Percentiles rank a stretch among this genome's conserved stretches.
phyloP scores from a whole-genome alignment of 2,113 vertebrate genomes.

The Dicaeum eximium region DNA sequence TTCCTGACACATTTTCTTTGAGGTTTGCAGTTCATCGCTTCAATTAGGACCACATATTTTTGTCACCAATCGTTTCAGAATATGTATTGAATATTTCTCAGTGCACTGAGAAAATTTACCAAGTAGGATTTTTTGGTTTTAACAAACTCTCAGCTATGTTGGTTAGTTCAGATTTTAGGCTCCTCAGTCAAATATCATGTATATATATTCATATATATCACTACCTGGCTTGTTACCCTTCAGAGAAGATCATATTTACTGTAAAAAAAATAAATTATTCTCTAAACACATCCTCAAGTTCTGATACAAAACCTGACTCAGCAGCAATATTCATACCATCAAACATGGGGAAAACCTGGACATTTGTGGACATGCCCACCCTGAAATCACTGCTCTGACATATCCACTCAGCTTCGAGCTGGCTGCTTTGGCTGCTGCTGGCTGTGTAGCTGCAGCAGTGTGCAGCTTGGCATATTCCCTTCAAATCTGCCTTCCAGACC shows the following conservation, averaged over 20 bases:
- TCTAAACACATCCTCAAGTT: neutral
- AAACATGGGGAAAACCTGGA: neutral
- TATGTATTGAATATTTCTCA: neutral
- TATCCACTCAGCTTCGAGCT: neutral
- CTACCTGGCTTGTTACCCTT: neutral
- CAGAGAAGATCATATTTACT: neutral
- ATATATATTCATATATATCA: neutral
- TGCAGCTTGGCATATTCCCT: neutral
- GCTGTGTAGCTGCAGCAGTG: neutral
- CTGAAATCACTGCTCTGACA: neutral
- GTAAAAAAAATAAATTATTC: neutral
- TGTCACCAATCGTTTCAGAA: neutral
- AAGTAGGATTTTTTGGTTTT: neutral
- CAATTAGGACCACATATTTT: neutral
- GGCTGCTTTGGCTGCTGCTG: neutral
- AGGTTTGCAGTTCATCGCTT: neutral
- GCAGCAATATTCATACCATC: neutral
- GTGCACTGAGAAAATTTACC: neutral
- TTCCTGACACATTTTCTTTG: neutral
- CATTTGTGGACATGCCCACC: neutral
- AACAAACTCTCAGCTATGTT: neutral
- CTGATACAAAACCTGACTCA: neutral
- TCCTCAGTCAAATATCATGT: neutral
- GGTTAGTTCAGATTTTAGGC: neutral
- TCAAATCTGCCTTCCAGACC: slow-evolving; percentile 21